Evolutionary conservation across 2,113 vertebrate genomes (phyloP), one percentile per base, ranked within the genome.

Genomic region (Lamprologus speciosus): DNA sequence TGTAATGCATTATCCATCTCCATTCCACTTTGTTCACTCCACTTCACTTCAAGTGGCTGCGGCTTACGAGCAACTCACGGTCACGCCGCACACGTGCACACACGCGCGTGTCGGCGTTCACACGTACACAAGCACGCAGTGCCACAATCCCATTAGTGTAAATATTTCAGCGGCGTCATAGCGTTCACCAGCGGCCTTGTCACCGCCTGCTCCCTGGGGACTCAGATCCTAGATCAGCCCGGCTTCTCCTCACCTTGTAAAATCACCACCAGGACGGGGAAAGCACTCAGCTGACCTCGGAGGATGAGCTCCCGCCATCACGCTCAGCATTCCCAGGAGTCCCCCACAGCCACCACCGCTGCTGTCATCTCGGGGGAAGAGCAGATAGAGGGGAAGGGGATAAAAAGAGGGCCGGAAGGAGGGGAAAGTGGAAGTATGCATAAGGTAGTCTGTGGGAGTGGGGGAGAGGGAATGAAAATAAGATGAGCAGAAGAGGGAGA

Each of bases 141-240:
- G 19, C 84, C 55, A 31, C 80, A 37, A 79, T 90, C 93, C 93
- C 94, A 95, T 95, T 96, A 94, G 92, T 94, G 91, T 95, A 93
- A 95, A 96, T 94, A 94, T 95, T 96, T 96, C 92, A 95, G 88
- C 60, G 87, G 92, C 90, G 80, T 92, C 93, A 91, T 86, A 89
- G 86, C 81, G 19, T 82, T 88, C 55, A 86, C 93, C 89, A 63
- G 85, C 8, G 82, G 92, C 90, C 94, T 92, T 91, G 94, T 95
- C 94, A 90, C 84, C 80, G 85, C 83, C 88, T 42, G 82, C 19
- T 79, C 92, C 84, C 87, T 28, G 4, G 89, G 87, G 93, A 92
- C 68, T 6, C 90, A 21, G 89, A 93, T 92, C 91, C 88, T 16
- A 45, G 89, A 91, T 90, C 90, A 75, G 89, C 73, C 65, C 6